Evolutionary conservation across 1,140 invertebrate species (phyloP), one percentile per base, ranked within the genome.

Genomic region (Orchestia grillus): DNA sequence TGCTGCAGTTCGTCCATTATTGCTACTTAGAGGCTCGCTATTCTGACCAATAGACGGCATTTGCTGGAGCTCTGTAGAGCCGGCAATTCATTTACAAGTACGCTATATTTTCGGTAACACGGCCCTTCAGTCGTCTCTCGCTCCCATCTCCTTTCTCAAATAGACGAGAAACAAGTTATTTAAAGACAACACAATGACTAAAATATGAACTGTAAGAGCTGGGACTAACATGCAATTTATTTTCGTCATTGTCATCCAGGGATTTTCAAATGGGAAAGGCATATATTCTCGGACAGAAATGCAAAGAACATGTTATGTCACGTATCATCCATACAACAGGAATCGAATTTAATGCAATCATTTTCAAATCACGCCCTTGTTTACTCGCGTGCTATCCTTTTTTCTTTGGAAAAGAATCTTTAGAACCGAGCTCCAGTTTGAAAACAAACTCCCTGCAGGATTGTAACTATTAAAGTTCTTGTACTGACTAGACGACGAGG

Each of bases 1-100:
- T 41, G n/a, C 88, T 28, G 88, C 88, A 42, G 88, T 90, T 90
- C 88, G 28, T 41, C 41, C 88, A 90, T 90, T 90, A 90, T 44
- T 90, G 88, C 88, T 90, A 41, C 88, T 90, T 41, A 41, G n/a
- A 42, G 88, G 41, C 88, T 90, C 88, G 16, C 88, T 42, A 90
- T 90, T 90, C 88, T 90, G 88, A 90, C 88, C 88, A 44, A 90
- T 90, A 90, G 88, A 15, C 88, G 41, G 88, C 88, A 90, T 90
- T 90, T 42, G 88, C 88, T 0, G 43, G 88, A 90, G 41, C 88
- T 90, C 4, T 41, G 15, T 11, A 41, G 88, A 41, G n/a, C 88
- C 41, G 11, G 88, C 88, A 44, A 90, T 90, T 44, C 88, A 90
- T 44, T 90, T 90, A 90, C 62, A 77, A 77, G 62, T 77, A 28